Evolutionary conservation across 30 jellyfish, hydroid and myxozoan genomes (phyloP).

Genomic region (Phacellophora camtschatica): DNA sequence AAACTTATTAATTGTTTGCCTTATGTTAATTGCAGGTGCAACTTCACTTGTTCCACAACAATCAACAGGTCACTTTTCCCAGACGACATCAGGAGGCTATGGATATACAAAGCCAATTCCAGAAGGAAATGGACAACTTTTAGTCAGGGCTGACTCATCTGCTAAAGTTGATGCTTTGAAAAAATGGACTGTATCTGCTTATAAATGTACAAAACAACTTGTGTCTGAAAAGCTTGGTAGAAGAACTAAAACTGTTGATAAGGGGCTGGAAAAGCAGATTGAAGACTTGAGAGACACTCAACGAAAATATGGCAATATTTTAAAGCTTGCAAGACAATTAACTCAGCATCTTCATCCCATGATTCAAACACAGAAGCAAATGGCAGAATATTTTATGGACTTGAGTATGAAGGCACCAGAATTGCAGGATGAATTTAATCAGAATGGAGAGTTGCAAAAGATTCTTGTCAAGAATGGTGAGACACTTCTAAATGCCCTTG

Average conservation of each 20-base stretch:
- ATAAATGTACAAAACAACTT: constrained; percentile 92
- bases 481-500: constrained; percentile 84
- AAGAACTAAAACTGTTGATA: constrained; percentile 97
- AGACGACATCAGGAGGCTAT: constrained; percentile 60
- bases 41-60: constrained; percentile 35
- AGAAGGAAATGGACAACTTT: constrained; percentile 45
- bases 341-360: constrained; percentile 73
- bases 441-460: constrained; percentile 96
- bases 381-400: constrained; percentile 86
- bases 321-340: constrained; percentile 88
- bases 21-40: constrained; percentile 8
- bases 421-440: constrained; percentile 93
- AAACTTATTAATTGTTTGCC: neutral
- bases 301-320: constrained; percentile 74
- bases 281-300: constrained; percentile 91
- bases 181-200: constrained; percentile 98
- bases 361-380: constrained; percentile 84
- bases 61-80: constrained; percentile 65
- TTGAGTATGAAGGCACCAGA: constrained; percentile 97
- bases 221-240: constrained; percentile 97
- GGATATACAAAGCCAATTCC: constrained; percentile 50
- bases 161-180: constrained; percentile 92
- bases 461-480: constrained; percentile 95
- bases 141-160: constrained; percentile 85
- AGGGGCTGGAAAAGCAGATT: constrained; percentile 92